Evolutionary conservation across 2,113 vertebrate species (phyloP), one percentile per base, ranked within the genome.

Genomic region (Strix uralensis): DNA sequence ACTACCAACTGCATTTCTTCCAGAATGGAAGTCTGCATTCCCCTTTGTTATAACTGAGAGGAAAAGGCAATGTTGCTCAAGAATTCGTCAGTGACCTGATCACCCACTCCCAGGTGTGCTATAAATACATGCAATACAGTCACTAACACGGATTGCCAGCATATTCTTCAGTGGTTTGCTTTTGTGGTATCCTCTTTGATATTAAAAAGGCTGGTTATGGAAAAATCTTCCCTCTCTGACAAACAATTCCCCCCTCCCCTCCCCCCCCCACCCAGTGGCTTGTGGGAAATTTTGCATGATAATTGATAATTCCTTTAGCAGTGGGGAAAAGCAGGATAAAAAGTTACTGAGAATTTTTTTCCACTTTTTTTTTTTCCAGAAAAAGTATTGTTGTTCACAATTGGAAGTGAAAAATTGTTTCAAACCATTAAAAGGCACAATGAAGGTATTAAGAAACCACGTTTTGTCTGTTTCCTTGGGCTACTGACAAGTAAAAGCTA

Each of bases 251-350:
- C 46, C 46, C 9, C 2, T 11, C 5, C 3, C 5, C 46, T 9
- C 18, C 19, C 46, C 46, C 9, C 2, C 14, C 5, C 3, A 6
- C 18, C 2, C 13, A 52, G 8, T 34, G 29, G 4, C 17, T 46
- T 71, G 6, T 55, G 15, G 15, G 15, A 78, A 54, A 42, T 71
- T 30, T 4, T 69, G 16, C 13, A 47, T 34, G 16, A n/a, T 25
- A 52, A 34, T 63, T 34, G 16, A n/a, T 25, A 52, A 34, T 63
- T 30, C 18, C 5, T 72, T 52, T 18, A 74, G 13, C 4, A 55
- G 20, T 29, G 3, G 38, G 52, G 20, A 44, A 42, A 75, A 63
- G 4, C 7, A 73, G 8, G 4, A 86, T 15, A 85, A 90, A 42
- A 4, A 23, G 13, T 3, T 32, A 20, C 5, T 17, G 17, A 15